phyloP scores from a whole-genome alignment of 2,888 invertebrate species.

The Drosophila nr. medialis region DNA sequence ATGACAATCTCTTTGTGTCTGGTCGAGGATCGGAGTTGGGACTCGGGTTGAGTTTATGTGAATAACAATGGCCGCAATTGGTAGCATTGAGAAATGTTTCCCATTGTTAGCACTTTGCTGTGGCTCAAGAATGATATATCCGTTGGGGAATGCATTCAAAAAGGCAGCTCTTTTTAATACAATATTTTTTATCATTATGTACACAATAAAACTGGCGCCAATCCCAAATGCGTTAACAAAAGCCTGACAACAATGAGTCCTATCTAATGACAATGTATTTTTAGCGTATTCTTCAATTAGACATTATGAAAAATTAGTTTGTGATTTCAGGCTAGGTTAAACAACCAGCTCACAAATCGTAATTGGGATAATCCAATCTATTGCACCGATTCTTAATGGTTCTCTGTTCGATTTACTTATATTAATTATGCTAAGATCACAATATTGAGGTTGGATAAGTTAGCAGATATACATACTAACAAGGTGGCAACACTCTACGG shows the following conservation, averaged over 20 bases:
- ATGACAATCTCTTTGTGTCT: slow-evolving; percentile 31
- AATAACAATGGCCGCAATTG: slow-evolving; percentile 27
- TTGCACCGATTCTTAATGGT: background rate
- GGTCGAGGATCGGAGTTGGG: slow-evolving; percentile 8
- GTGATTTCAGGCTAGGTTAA: background rate
- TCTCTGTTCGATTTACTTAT: background rate
- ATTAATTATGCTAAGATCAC: background rate
- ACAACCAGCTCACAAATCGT: background rate
- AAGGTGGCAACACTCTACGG: background rate
- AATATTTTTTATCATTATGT: slow-evolving; percentile 5
- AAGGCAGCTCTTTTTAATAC: background rate
- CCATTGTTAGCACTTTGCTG: slow-evolving; percentile 37
- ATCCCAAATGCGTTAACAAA: slow-evolving; percentile 14
- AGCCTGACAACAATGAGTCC: slow-evolving; percentile 1
- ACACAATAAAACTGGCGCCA: background rate
- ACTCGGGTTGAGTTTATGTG: background rate
- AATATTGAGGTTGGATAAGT: background rate
- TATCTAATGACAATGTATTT: background rate
- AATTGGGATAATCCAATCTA: background rate
- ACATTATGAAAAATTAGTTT: background rate
- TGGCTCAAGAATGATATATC: slow-evolving; percentile 37
- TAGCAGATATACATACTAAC: background rate
- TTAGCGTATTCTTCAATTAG: background rate
- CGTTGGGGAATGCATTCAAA: slow-evolving; percentile 28
- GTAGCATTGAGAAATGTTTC: slow-evolving; percentile 23